A percentile compares a stretch with the other conserved stretches of the same genome.
Conservation (phyloP, 2,113 vertebrate genomes). For the Atrichornis clamosus region DNA sequence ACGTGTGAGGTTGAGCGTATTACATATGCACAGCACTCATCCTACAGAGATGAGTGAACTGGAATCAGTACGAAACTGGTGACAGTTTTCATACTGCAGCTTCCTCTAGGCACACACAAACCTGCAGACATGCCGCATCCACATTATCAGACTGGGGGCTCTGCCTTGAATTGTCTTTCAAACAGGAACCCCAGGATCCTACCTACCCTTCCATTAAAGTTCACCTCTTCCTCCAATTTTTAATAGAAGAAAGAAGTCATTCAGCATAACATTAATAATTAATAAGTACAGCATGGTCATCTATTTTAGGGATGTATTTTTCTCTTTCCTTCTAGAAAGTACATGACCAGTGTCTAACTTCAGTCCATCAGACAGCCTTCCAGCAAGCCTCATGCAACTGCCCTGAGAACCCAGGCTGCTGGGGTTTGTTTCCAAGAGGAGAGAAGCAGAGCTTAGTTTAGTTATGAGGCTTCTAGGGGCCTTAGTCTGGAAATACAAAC, state of each 20-base stretch:
- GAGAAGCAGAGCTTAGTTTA: not conserved
- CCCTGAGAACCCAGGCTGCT: not conserved
- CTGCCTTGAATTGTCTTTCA: not conserved
- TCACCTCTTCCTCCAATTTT: not conserved
- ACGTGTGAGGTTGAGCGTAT: not conserved
- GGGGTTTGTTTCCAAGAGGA: not conserved
- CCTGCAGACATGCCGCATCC: not conserved
- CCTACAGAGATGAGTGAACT: not conserved
- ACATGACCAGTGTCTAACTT: not conserved
- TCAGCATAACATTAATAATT: not conserved
- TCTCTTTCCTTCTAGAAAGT: not conserved
- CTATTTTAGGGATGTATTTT: conserved; percentile 10
- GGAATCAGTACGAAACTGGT: accelerated
- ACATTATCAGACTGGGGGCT: not conserved
- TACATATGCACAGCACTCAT: not conserved
- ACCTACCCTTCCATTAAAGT: not conserved
- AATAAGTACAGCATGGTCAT: not conserved
- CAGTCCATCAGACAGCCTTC: not conserved
- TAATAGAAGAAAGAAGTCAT: not conserved
- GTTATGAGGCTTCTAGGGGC: not conserved
- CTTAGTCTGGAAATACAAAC: not conserved
- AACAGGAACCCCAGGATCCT: not conserved
- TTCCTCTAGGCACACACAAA: not conserved
- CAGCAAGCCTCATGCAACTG: not conserved
- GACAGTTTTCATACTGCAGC: not conserved